These are phyloP conservation scores for Trinorchestia longiramus DNA, from an alignment of 1,140 invertebrate species.

Conservation along the genomic window DNA sequence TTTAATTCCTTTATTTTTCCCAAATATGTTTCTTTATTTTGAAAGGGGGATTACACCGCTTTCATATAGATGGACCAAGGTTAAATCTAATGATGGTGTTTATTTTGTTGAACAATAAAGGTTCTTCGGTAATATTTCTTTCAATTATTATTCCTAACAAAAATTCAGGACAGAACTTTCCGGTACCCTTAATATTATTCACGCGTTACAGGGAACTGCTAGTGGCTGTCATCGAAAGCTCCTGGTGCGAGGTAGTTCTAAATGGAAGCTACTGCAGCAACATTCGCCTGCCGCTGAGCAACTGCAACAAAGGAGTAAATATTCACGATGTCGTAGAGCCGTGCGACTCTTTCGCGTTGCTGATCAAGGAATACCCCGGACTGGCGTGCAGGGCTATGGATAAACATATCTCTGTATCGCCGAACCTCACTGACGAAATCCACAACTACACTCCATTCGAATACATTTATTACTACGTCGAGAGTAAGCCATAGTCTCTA, in stretches of 20 bases:
- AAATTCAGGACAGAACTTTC: too few species aligned
- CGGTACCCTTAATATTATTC: too few species aligned
- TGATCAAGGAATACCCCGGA: not conserved
- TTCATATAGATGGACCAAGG: too few species aligned
- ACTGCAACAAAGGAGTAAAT: not conserved
- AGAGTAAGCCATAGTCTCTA: not conserved
- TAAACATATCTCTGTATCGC: slow-evolving; percentile 12
- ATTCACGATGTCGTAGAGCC: not conserved
- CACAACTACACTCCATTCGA: slow-evolving; percentile 32
- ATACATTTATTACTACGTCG: slow-evolving; percentile 32
- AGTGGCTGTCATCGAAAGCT: slow-evolving; percentile 25
- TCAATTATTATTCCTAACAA: too few species aligned
- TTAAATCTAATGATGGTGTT: too few species aligned
- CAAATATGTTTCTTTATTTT: too few species aligned
- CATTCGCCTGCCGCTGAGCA: not conserved
- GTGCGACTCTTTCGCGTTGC: not conserved
- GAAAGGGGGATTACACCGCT: too few species aligned
- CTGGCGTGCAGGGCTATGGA: slow-evolving; percentile 13
- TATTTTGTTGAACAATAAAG: too few species aligned
- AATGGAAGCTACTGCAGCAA: slow-evolving; percentile 23
- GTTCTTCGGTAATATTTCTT: too few species aligned
- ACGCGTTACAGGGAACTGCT: not conserved
- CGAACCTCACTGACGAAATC: not conserved
- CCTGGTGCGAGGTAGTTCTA: not conserved
- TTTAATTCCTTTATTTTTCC: too few species aligned